Evolutionary conservation across 2,797 vertebrate genomes (phyloP).

Genomic region (Notamacropus eugenii): DNA sequence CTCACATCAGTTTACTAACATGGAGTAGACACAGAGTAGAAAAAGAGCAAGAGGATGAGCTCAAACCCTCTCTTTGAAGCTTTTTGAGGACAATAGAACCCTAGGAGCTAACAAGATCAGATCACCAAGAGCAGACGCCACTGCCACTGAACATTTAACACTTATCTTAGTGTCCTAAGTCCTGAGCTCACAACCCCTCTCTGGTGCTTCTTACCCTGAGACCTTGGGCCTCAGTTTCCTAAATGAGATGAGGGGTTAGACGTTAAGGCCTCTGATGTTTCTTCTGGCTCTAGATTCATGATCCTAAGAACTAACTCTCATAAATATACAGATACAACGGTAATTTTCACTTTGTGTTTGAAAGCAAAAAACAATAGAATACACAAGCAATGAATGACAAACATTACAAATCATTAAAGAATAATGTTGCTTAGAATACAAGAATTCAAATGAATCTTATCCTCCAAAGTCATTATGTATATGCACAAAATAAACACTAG

Average conservation of each 20-base stretch:
- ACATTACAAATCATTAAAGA: background rate
- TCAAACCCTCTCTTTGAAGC: background rate
- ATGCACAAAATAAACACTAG: background rate
- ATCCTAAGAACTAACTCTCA: background rate
- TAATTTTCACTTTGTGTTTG: background rate
- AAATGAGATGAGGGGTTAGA: background rate
- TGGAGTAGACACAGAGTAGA: too few relatives aligned
- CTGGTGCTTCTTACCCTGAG: too few relatives aligned
- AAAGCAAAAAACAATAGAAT: background rate
- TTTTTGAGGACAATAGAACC: background rate
- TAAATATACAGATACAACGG: background rate
- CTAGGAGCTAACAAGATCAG: too few relatives aligned
- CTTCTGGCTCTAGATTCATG: background rate
- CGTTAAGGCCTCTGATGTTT: background rate
- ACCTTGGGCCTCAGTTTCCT: too few relatives aligned
- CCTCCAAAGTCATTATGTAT: background rate
- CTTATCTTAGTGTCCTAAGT: too few relatives aligned
- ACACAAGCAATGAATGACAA: background rate
- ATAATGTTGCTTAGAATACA: too few relatives aligned
- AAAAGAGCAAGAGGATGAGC: background rate
- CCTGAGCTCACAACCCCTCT: background rate
- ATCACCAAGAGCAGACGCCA: too few relatives aligned
- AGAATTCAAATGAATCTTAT: background rate
- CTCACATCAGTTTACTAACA: background rate
- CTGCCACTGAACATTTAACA: too few relatives aligned